phyloP scores from a whole-genome alignment of 2,888 invertebrate species.

The Eupithecia subfuscata region DNA sequence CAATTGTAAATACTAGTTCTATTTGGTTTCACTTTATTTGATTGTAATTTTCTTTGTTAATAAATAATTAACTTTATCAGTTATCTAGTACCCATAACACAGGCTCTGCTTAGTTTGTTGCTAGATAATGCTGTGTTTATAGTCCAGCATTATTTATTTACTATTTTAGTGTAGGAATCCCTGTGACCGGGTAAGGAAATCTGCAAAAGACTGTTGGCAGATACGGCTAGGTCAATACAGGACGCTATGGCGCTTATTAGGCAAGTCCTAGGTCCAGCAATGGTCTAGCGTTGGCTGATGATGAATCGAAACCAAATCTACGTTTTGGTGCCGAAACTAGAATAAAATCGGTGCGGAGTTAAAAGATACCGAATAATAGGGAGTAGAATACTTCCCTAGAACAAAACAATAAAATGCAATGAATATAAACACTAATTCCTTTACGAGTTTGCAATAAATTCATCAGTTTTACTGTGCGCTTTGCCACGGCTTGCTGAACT shows the following conservation, averaged over 20 bases:
- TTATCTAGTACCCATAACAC: too few species aligned
- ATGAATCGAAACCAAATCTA: background rate
- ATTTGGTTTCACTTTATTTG: too few species aligned
- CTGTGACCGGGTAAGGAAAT: too few species aligned
- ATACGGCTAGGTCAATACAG: background rate
- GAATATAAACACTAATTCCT: slow-evolving; percentile 12
- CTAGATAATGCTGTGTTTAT: too few species aligned
- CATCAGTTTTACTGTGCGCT: slow-evolving; percentile 46
- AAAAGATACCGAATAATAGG: background rate
- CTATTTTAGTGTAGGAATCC: too few species aligned
- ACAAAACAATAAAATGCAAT: slow-evolving; percentile 11
- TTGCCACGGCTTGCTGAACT: slow-evolving; percentile 31
- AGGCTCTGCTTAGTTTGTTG: too few species aligned
- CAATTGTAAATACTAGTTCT: too few species aligned
- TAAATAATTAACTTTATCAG: too few species aligned
- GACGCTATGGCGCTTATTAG: too few species aligned
- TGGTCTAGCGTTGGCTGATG: background rate
- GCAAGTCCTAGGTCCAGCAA: background rate
- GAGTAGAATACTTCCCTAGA: background rate
- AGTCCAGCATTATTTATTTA: too few species aligned
- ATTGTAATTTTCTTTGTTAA: too few species aligned
- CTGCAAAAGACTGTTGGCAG: background rate
- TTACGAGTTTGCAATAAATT: slow-evolving; percentile 43
- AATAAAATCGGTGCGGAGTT: background rate
- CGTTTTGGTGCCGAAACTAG: background rate